These are phyloP conservation scores for Lordiphosa andalusiaca DNA, from an alignment of 2,888 invertebrate species.

Conservation along the genomic window DNA sequence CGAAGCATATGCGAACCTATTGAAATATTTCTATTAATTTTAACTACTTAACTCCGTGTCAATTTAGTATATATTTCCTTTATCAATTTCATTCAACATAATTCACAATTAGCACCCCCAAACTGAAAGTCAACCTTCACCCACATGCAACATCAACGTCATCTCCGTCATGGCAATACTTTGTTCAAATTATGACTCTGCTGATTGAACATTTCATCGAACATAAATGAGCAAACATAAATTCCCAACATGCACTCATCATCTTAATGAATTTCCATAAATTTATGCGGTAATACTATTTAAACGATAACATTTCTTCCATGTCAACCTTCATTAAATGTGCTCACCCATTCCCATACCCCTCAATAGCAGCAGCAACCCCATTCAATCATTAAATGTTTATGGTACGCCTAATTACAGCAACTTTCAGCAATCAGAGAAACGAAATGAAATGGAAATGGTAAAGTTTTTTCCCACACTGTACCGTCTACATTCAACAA, in stretches of 20 bases:
- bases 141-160: constrained; percentile 1
- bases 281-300: constrained; percentile 60
- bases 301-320: constrained; percentile 56
- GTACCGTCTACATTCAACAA: constrained; percentile 9
- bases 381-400: constrained; percentile 28
- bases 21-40: too few species aligned
- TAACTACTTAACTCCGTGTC: too few species aligned
- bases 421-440: constrained; percentile 34
- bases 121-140: neutral
- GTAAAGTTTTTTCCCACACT: constrained; percentile 33
- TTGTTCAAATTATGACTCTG: neutral
- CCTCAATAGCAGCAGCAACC: neutral
- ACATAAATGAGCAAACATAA: neutral
- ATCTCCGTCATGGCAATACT: neutral
- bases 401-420: constrained; percentile 50
- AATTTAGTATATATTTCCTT: too few species aligned
- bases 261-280: constrained; percentile 66
- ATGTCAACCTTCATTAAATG: constrained; percentile 8
- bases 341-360: neutral
- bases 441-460: constrained; percentile 34
- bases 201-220: constrained; percentile 12
- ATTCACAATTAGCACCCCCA: too few species aligned
- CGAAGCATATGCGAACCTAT: too few species aligned
- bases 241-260: constrained; percentile 38
- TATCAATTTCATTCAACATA: too few species aligned